Evolutionary conservation across 2,797 vertebrate genomes (phyloP).

Genomic region (Triplophysa bombifrons): DNA sequence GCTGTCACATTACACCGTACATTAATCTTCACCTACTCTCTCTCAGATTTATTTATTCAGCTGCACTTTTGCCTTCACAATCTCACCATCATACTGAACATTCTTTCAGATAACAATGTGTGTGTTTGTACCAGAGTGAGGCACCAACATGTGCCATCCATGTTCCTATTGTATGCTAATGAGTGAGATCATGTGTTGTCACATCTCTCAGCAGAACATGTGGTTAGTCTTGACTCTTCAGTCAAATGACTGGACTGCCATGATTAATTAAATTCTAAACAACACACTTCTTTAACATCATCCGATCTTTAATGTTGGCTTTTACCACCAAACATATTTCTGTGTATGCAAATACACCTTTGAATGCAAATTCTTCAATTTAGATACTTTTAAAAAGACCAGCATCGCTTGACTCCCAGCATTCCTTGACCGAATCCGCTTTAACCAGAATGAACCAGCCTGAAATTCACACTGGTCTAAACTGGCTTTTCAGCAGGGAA

Average conservation of each 20-base stretch:
- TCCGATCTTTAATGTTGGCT: too few relatives aligned
- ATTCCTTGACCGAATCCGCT: background rate
- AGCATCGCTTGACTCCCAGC: too few relatives aligned
- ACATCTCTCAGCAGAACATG: background rate
- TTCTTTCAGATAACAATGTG: constrained; percentile 55
- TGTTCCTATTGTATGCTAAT: constrained; percentile 10
- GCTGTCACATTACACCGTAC: constrained; percentile 39
- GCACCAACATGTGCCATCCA: constrained; percentile 11
- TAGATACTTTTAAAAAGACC: too few relatives aligned
- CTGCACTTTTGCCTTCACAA: constrained; percentile 58
- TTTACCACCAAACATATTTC: too few relatives aligned
- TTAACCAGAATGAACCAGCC: background rate
- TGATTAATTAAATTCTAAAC: background rate
- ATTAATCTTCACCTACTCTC: constrained; percentile 65
- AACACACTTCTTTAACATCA: background rate
- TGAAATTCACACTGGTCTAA: background rate
- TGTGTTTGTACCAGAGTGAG: constrained; percentile 10
- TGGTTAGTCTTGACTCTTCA: background rate
- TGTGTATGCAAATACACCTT: background rate
- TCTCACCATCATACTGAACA: constrained; percentile 53
- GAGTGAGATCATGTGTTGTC: constrained; percentile 27
- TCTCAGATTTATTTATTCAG: constrained; percentile 41
- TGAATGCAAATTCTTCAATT: background rate
- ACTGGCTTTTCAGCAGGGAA: background rate
- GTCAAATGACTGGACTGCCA: background rate